Evolutionary conservation across 2,113 vertebrate species (phyloP), one percentile per base, ranked within the genome.

Genomic region (Litocranius walleri): DNA sequence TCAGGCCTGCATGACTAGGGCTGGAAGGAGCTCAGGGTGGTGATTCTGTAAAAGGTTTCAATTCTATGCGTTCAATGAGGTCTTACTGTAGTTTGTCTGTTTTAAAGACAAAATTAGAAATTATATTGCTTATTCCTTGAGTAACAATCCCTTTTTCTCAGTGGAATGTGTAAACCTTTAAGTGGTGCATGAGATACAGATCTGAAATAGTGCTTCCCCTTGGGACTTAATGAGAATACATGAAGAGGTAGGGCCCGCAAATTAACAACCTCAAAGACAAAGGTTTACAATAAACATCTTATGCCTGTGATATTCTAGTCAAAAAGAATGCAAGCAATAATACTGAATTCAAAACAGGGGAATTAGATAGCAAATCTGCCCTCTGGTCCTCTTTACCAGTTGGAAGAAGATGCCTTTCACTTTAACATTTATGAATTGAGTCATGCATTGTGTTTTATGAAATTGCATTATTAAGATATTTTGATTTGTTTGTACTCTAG

Each of bases 141-240:
- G 54, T 85, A 96, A 95, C 54, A 84, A 88, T 89, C 94, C 33
- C 27, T 82, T 92, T 45, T 85, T 67, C 64, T 95, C 71, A 45
- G 36, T 67, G 54, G 25, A 89, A 96, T 90, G 78, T 95, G 78
- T 84, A 83, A 87, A 77, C 6, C 27, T 52, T 54, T 71, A 59
- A 62, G 54, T 48, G 36, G 9, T 59, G 30, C 56, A 52, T 5
- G 7, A 88, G 30, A n/a, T 6, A 2, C 33, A 59, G 77, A 62
- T 50, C 62, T 84, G 82, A 61, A 83, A 29, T 21, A 52, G 64
- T 17, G 8, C 83, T 82, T 92, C 33, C 67, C 43, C 12, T 11
- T 1, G 29, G 17, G 33, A 16, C 21, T n/a, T 82, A 88, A 40
- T 64, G 77, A 61, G 59, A 52, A 36, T 3, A 10, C 16, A 7